These are phyloP conservation scores for Steinernema khuongi DNA, from an alignment of 1,140 invertebrate genomes.

Conservation along the genomic window DNA sequence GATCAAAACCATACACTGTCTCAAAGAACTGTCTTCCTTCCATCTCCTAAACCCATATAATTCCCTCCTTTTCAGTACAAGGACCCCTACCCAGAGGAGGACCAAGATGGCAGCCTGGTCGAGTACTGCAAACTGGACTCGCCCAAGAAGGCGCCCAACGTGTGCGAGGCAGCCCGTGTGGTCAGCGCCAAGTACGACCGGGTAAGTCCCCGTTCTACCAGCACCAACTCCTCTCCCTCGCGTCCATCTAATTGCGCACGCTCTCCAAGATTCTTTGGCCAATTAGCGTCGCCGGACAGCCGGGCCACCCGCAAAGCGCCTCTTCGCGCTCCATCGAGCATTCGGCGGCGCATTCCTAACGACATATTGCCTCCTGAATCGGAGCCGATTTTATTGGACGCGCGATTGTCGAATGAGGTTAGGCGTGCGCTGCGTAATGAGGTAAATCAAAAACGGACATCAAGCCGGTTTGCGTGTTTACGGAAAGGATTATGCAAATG, in stretches of 20 bases:
- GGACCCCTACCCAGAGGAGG: constrained; percentile 35
- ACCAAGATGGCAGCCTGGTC: constrained; percentile 41
- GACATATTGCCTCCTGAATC: no score
- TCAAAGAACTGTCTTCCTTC: neutral
- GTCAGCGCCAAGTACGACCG: constrained; percentile 26
- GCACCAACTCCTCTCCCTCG: neutral
- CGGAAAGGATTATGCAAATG: no score
- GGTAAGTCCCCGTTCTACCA: neutral
- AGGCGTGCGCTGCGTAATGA: no score
- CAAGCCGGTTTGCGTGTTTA: no score
- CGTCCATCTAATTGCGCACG: constrained; percentile 17
- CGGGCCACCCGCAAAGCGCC: neutral
- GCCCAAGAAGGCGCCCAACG: constrained; percentile 22
- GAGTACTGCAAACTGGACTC: constrained; percentile 46
- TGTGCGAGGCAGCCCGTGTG: constrained; percentile 33
- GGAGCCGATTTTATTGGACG: no score
- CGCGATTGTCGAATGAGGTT: no score
- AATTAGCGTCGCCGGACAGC: constrained; percentile 4
- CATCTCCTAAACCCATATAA: constrained; percentile 22
- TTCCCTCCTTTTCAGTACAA: constrained; percentile 42
- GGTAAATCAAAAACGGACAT: no score
- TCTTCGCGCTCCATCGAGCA: constrained; percentile 9
- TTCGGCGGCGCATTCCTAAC: neutral
- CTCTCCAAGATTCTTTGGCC: constrained; percentile 3
- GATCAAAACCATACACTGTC: no score